phyloP scores from a whole-genome alignment of 2,797 vertebrate genomes.

The Eupleurogrammus muticus region DNA sequence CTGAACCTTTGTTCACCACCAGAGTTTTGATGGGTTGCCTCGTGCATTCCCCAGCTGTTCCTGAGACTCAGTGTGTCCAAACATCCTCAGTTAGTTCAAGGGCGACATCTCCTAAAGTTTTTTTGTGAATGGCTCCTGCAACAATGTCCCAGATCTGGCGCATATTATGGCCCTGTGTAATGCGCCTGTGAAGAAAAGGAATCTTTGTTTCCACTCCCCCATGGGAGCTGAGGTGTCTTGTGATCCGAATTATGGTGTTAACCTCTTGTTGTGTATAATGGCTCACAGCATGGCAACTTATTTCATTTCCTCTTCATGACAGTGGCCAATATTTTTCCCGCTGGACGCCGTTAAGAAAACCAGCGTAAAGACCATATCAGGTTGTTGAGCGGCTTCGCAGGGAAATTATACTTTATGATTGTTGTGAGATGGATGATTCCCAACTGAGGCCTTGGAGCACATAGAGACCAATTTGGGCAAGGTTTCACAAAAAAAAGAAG shows the following conservation, averaged over 20 bases:
- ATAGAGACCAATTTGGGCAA: constrained; percentile 62
- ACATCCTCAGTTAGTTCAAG: constrained; percentile 37
- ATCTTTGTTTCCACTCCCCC: constrained; percentile 77
- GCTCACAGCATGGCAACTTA: constrained; percentile 63
- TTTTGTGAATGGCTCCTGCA: constrained; percentile 49
- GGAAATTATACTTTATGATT: constrained; percentile 56
- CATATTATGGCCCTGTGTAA: constrained; percentile 61
- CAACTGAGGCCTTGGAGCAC: constrained; percentile 58
- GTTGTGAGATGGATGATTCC: constrained; percentile 40
- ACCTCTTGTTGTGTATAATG: constrained; percentile 74
- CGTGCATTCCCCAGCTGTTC: constrained; percentile 15
- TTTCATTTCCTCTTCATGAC: constrained; percentile 68
- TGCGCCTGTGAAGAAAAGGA: constrained; percentile 68
- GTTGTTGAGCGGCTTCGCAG: constrained; percentile 56
- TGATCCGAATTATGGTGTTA: constrained; percentile 83
- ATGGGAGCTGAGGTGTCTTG: constrained; percentile 78
- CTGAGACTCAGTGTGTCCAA: constrained; percentile 33
- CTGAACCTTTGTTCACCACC: constrained; percentile 15
- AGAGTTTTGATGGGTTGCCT: constrained; percentile 22
- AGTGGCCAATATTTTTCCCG: constrained; percentile 29
- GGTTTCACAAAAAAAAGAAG: constrained; percentile 34
- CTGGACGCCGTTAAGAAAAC: constrained; percentile 48
- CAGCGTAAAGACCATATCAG: constrained; percentile 63
- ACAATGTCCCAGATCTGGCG: constrained; percentile 68
- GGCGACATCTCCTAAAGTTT: constrained; percentile 27